phyloP scores from a whole-genome alignment of 2,113 vertebrate genomes.

The Daphoenositta chrysoptera region DNA sequence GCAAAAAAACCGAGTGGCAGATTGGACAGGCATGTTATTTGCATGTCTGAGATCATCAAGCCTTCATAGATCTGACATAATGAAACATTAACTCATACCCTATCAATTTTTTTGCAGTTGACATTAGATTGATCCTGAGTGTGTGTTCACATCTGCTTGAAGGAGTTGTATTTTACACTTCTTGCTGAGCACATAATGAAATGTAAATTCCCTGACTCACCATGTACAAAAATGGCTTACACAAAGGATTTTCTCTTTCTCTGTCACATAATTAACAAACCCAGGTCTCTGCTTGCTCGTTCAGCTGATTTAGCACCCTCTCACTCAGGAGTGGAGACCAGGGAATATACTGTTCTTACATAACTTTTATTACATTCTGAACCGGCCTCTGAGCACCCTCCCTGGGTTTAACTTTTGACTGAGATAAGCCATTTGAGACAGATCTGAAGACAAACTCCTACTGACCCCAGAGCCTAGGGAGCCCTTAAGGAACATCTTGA shows the following conservation, averaged over 20 bases:
- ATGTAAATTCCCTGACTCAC: background rate
- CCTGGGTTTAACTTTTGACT: background rate
- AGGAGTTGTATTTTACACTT: background rate
- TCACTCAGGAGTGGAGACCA: background rate
- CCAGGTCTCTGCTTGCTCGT: background rate
- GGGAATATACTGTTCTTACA: background rate
- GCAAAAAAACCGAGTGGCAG: background rate
- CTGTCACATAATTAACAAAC: background rate
- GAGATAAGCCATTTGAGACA: background rate
- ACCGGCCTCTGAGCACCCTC: background rate
- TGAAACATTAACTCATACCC: background rate
- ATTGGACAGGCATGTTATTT: background rate
- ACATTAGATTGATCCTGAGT: background rate
- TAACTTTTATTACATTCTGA: background rate
- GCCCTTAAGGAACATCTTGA: background rate
- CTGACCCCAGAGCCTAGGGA: background rate
- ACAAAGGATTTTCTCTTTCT: background rate
- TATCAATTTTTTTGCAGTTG: background rate
- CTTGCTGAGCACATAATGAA: background rate
- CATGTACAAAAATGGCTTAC: background rate
- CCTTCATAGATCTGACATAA: background rate
- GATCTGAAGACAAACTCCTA: background rate
- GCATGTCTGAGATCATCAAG: background rate
- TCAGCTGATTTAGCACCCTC: background rate
- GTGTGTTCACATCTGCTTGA: background rate